Evolutionary conservation across 2,113 vertebrate genomes (phyloP), one percentile per base, ranked within the genome.

Genomic region (Mystacornis crossleyi): DNA sequence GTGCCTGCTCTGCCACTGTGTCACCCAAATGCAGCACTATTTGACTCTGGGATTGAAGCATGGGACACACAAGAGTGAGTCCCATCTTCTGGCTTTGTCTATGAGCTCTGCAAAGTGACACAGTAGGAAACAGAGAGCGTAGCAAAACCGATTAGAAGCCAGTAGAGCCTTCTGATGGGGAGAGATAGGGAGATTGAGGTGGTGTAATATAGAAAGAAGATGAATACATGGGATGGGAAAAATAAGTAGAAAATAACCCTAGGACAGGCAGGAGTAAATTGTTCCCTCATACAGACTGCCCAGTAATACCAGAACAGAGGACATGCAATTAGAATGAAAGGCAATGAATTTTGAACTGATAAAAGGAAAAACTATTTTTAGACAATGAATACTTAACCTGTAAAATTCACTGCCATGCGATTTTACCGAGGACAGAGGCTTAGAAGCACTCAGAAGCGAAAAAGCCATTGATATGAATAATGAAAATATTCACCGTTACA

Each of bases 351-450:
- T 94, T 58, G 54, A 92, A 95, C 28, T 48, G 90, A 90, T 92
- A 81, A 94, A 96, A 94, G 64, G 64, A 92, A 53, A 90, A 60
- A 81, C 60, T 83, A 73, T 81, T 96, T 94, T 89, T 84, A 95
- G 43, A 89, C 72, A 93, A 94, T 89, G 86, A 96, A 96, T 94
- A 90, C 94, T 95, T 96, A 96, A 95, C 90, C 85, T 81, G 69
- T 72, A 65, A 96, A 88, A 82, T 95, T 95, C 90, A 81, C 75
- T 93, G 86, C 53, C 86, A 65, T 4, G 1, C 2, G n/a, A 90
- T 84, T 94, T 92, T 92, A 90, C 72, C 0, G 3, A 81, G 86
- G 75, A 90, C 31, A 48, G 72, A 83, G 28, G 67, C 64, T 83
- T 90, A 78, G 82, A 45, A 81, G 82, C 83, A 72, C 83, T 92